phyloP scores from a whole-genome alignment of 1,140 invertebrate species.

The Bacillus rossius region DNA sequence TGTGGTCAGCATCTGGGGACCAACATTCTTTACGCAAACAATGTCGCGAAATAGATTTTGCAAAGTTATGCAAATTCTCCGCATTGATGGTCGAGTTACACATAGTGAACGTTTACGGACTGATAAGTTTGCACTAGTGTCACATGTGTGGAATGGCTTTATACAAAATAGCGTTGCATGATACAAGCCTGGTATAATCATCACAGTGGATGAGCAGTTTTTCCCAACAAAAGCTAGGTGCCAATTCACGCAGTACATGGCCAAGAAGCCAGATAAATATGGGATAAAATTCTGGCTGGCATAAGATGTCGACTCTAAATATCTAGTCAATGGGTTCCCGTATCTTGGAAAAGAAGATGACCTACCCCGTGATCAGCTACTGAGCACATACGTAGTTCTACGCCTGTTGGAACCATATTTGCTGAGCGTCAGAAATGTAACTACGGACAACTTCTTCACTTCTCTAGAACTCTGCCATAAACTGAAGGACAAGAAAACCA shows the following conservation, averaged over 20 bases:
- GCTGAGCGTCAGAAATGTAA: conserved; percentile 24
- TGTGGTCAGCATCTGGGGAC: too few species aligned
- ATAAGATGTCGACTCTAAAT: not conserved
- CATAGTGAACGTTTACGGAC: too few species aligned
- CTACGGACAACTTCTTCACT: conserved; percentile 33
- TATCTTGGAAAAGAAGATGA: conserved; percentile 8
- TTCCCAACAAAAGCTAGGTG: conserved; percentile 27
- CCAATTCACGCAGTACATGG: conserved; percentile 3
- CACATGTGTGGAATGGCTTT: too few species aligned
- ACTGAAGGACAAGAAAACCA: not conserved
- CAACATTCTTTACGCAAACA: too few species aligned
- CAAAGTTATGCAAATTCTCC: too few species aligned
- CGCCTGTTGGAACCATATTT: too few species aligned
- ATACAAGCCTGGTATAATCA: conserved; percentile 2
- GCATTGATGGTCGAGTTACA: too few species aligned
- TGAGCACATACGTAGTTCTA: too few species aligned
- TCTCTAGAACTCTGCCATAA: conserved; percentile 22
- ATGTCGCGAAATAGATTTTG: too few species aligned
- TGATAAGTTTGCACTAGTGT: too few species aligned
- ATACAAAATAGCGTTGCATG: too few species aligned
- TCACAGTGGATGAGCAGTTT: conserved; percentile 35
- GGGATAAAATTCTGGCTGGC: conserved; percentile 8
- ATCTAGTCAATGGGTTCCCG: conserved; percentile 4
- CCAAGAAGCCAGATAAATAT: conserved; percentile 4
- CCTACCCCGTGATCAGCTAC: not conserved